Evolutionary conservation across 92 coral and sea anemone genomes (phyloP), one percentile per base, ranked within the genome.

Genomic region (Blastomussa wellsi): DNA sequence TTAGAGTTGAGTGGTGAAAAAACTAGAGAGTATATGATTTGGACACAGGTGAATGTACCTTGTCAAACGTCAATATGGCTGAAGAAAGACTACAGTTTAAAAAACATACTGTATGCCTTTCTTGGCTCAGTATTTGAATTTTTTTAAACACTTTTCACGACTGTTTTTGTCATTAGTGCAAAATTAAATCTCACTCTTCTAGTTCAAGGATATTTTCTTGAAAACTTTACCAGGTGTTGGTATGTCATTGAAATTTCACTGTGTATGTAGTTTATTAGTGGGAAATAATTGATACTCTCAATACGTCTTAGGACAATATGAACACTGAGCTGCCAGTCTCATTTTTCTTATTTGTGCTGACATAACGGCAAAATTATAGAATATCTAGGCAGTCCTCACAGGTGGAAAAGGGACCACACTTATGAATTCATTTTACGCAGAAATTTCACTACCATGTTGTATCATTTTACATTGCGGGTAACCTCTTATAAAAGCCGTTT

Each of bases 21-120:
- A n/a, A n/a, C n/a, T n/a, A n/a, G n/a, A n/a, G 15, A 77, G 36
- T 0, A 68, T 24, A 15, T 10, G 33, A 44, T 37, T 42, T 44
- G 31, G 29, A 64, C n/a, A 41, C 83, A 79, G 72, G 35, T 79
- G 83, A 79, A 26, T 60, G 17, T 17, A 24, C n/a, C 49, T 62
- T 59, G 37, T 37, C 8, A n/a, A 14, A 29, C 32, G 24, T 42
- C 59, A 72, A 38, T 24, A 16, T 2, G 52, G 29, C 9, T 17
- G 20, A n/a, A 6, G 13, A 14, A 65, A 65, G 29, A 28, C 26
- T 26, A 12, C 70, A 26, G 70, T 28, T 65, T 44, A 13, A 32
- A 65, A 28, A 65, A 32, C 33, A 32, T 14, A 16, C 35, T n/a
- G 12, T 29, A 28, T 65, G 35, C 35, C 7, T 65, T 65, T 28